Evolutionary conservation across 2,113 vertebrate genomes (phyloP), one percentile per base, ranked within the genome.

Genomic region (Cyanocitta stelleri): DNA sequence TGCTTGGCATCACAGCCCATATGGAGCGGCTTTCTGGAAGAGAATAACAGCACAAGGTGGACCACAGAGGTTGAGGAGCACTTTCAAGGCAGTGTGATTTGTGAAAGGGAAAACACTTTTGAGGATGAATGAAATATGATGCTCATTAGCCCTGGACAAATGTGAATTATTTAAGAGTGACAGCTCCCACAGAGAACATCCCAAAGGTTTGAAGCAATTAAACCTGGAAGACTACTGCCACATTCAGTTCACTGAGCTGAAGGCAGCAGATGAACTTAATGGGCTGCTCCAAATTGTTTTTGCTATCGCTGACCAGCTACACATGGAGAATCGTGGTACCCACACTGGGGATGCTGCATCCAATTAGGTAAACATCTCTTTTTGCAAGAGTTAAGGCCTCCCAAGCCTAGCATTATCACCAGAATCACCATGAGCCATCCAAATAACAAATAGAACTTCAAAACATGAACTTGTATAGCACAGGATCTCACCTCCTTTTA

Each of bases 1-100:
- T 97, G 63, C 71, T 72, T 39, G 94, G 96, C 87, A 94, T 95
- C 2, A 97, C 95, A 13, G 98, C 91, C 99, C 99, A 99, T 96
- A 99, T 98, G 73, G 98, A 99, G 73, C 20, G 77, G 72, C 97
- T 97, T 90, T 98, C 99, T 99, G 97, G 16, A 80, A 94, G 66
- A 61, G 49, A 69, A 11, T 1, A 46, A 55, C 15, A 17, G n/a
- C 81, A 68, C 51, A 90, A 29, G 37, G 52, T n/a, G 33, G 43
- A 71, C 32, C 51, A 90, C 4, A 17, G 71, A 89, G 29, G 9
- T 3, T 85, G 55, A 85, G 41, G 19, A 90, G 8, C 15, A 58
- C 27, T 85, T 83, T n/a, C 43, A 80, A 63, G 59, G 33, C 22
- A 43, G 15, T 19, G 11, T 20, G 29, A 76, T 68, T 76, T 87